Percentiles rank a stretch among this genome's conserved stretches.
phyloP scores from a whole-genome alignment of 2,888 invertebrate species.

The Parasteatoda lunata region DNA sequence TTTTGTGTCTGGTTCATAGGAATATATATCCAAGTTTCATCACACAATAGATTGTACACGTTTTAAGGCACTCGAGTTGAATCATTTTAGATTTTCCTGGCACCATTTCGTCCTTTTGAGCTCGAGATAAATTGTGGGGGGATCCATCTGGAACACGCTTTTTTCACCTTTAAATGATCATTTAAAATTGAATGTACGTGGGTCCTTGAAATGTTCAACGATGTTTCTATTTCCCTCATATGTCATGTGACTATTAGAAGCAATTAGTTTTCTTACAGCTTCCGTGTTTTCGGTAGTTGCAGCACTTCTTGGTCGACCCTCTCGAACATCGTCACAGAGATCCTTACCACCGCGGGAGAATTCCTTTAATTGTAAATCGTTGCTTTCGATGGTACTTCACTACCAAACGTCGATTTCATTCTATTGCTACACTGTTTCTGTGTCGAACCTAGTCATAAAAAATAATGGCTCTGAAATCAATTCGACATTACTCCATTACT shows the following conservation, averaged over 20 bases:
- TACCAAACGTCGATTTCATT: not conserved
- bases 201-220: not conserved
- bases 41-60: not conserved
- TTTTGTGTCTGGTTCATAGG: not conserved
- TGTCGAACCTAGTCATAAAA: not conserved
- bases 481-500: not conserved
- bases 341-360: not conserved
- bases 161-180: not conserved
- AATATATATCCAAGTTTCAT: not conserved
- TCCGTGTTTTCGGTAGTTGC: not conserved
- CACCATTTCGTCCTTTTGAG: not conserved
- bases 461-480: not conserved
- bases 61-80: not conserved
- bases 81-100: not conserved
- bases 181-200: not conserved
- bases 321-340: not conserved
- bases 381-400: not conserved
- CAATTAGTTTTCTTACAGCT: not conserved
- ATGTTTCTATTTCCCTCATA: not conserved
- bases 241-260: not conserved
- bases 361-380: constrained; percentile 15
- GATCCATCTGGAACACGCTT: not conserved
- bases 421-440: constrained; percentile 4
- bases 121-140: not conserved
- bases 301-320: not conserved